These are phyloP conservation scores for Orius laevigatus DNA, from an alignment of 1,140 invertebrate genomes.

Conservation along the genomic window DNA sequence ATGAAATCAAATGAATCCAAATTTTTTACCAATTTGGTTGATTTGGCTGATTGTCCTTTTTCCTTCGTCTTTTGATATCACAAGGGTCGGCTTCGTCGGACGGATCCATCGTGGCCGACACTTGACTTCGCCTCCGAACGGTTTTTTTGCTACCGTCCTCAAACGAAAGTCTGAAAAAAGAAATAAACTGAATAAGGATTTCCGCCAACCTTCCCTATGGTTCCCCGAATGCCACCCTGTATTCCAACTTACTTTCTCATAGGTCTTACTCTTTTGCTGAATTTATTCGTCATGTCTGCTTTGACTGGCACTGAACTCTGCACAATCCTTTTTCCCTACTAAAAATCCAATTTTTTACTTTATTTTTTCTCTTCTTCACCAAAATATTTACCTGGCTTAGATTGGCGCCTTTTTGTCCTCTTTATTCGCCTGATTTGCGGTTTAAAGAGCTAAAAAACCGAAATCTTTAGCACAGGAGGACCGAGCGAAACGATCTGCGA, in stretches of 20 bases:
- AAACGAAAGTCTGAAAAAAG: slow-evolving; percentile 13
- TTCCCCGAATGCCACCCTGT: no score
- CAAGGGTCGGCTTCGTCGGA: no score
- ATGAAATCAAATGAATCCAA: no score
- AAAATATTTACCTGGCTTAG: slow-evolving; percentile 9
- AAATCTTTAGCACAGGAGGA: slow-evolving; percentile 18
- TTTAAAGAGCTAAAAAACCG: slow-evolving; percentile 5
- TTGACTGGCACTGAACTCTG: neutral
- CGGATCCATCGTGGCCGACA: slow-evolving; percentile 11
- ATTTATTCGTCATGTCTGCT: slow-evolving; percentile 15
- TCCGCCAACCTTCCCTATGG: no score
- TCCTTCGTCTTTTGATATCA: no score
- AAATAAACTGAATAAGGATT: no score
- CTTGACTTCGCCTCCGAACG: neutral
- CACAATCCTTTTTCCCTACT: neutral
- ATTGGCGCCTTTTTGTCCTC: slow-evolving; percentile 16
- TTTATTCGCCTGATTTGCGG: slow-evolving; percentile 24
- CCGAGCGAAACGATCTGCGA: slow-evolving; percentile 74
- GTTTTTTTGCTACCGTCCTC: slow-evolving; percentile 8
- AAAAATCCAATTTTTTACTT: neutral
- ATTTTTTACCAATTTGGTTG: no score
- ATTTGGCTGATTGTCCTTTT: no score
- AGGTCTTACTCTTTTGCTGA: slow-evolving; percentile 18
- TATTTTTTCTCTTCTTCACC: neutral
- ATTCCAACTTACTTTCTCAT: slow-evolving; percentile 19